Evolutionary conservation across 1,140 invertebrate species (phyloP), one percentile per base, ranked within the genome.

Genomic region (Aricia agestis): DNA sequence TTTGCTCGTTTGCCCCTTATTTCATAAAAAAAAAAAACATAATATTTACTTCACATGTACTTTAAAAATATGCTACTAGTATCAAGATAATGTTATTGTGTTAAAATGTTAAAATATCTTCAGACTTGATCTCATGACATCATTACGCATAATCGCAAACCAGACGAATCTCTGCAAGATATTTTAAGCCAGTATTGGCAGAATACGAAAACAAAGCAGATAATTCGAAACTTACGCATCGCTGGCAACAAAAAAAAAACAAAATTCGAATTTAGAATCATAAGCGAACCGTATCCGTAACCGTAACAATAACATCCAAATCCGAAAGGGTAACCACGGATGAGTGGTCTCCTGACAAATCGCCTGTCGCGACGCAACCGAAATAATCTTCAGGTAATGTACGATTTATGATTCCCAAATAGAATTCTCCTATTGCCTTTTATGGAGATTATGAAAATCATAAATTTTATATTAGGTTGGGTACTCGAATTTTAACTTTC

Each of bases 351-450:
- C 71, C 83, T 89, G 82, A 89, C 87, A 89, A 89, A 89, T 89
- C 87, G 85, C 86, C 82, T 87, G 85, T 86, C 83, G 73, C 74
- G 80, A 82, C 78, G 68, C 78, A 66, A 74, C 73, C 74, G 61
- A n/a, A 41, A 76, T 78, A 77, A 80, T 81, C 82, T 81, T 77
- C 87, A 88, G 87, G 87, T 88, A 89, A 85, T 87, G 78, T 86
- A 85, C 85, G 87, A 89, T 89, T 89, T 89, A 89, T 87, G 80
- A 77, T 59, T 69, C 72, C 73, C 72, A 81, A 86, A 86, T 83
- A 81, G 82, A 85, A 82, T 80, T 68, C 75, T 69, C 41, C 68
- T 61, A 69, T 69, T 69, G 32, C 58, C 61, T 69, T 69, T 69
- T 19, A 36, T 36, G 36, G 36, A 36, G 36, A 36, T 36, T 52